phyloP scores from a whole-genome alignment of 2,797 vertebrate species.

The Dendrocincla tyrannina region DNA sequence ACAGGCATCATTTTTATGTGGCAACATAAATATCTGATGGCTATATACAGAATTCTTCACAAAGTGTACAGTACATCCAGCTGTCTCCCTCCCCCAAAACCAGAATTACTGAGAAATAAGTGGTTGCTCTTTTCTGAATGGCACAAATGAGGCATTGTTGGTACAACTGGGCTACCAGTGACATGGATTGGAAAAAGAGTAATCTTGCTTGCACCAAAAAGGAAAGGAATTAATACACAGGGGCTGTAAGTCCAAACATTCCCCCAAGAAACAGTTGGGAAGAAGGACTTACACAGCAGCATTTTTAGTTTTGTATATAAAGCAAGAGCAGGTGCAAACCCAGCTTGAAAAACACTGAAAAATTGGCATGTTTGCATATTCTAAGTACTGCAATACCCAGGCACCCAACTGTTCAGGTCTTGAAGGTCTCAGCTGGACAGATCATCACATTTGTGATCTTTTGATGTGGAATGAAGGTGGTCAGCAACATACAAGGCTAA shows the following conservation, averaged over 20 bases:
- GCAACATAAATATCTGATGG: not conserved
- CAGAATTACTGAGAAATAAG: not conserved
- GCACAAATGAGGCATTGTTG: not conserved
- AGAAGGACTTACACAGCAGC: not conserved
- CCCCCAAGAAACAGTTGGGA: not conserved
- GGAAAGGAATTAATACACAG: not conserved
- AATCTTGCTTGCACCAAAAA: not conserved
- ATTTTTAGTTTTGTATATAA: not conserved
- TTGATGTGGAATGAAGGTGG: not conserved
- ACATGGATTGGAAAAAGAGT: not conserved
- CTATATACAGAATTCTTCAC: not conserved
- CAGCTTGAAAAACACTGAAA: not conserved
- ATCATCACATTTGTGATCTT: not conserved
- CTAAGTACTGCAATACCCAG: not conserved
- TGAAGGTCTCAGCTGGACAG: not conserved
- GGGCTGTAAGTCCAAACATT: not conserved
- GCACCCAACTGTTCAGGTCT: not conserved
- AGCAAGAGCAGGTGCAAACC: not conserved
- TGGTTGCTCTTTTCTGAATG: not conserved
- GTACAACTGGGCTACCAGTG: not conserved
- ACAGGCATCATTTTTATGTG: not conserved
- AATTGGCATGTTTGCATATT: not conserved
- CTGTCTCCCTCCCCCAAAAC: not conserved
- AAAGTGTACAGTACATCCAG: not conserved
- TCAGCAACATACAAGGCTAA: not conserved